Evolutionary conservation across 2,797 vertebrate species (phyloP).

Genomic region (Sebastes taczanowskii): DNA sequence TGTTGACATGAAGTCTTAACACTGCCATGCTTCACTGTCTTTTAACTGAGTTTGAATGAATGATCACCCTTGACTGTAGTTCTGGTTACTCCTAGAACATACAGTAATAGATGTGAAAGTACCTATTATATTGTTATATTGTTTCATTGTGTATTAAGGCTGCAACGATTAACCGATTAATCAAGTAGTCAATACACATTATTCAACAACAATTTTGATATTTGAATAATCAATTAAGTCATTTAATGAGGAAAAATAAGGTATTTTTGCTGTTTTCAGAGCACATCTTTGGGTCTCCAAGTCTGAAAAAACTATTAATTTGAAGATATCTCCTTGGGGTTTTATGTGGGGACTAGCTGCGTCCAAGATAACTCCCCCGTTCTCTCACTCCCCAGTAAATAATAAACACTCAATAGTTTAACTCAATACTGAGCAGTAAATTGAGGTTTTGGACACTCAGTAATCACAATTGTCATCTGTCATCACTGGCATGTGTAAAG

Average conservation of each 20-base stretch:
- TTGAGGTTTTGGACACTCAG: too few relatives aligned
- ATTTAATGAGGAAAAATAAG: too few relatives aligned
- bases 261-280: too few relatives aligned
- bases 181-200: background rate
- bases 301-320: too few relatives aligned
- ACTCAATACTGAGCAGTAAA: too few relatives aligned
- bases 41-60: background rate
- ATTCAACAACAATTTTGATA: background rate
- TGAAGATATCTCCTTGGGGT: too few relatives aligned
- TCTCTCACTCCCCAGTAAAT: too few relatives aligned
- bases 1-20: background rate
- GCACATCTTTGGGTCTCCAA: rapidly evolving
- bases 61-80: background rate
- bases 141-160: background rate
- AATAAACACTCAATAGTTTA: too few relatives aligned
- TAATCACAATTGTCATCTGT: too few relatives aligned
- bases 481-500: background rate
- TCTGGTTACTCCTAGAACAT: background rate
- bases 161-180: background rate
- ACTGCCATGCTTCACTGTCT: background rate
- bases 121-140: background rate
- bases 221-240: too few relatives aligned
- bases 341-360: too few relatives aligned
- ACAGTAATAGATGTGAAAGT: background rate
- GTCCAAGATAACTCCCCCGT: too few relatives aligned